Base-by-base conservation (phyloP, 2,113 vertebrate genomes). In the Eleginops maclovinus region DNA sequence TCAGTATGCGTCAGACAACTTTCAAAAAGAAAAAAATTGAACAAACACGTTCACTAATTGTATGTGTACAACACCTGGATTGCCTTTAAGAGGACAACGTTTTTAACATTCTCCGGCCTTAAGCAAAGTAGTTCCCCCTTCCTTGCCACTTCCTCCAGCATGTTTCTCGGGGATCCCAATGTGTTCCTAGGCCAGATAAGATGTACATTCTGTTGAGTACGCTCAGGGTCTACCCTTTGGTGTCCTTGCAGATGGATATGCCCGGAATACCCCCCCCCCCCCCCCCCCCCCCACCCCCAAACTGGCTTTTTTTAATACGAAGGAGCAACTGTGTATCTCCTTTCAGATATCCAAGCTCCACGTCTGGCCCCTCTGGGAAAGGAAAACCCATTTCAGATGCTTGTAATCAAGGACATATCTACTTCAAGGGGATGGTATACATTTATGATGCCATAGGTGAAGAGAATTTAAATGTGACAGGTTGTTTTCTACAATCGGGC, bases 121-220 rank as follows among this genome's bases (percentile, higher is more conserved):
- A 14, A 21, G 55, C 16, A 56, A 60, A 77, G 62, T 21, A 28
- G n/a, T n/a, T n/a, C n/a, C 22, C 40, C 51, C 19, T 36, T 11
- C 9, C 0, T 2, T 28, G 9, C 6, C 9, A 16, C 17, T 19
- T 22, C 15, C 47, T 68, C 14, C 22, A 54, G 62, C 36, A 14
- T 36, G 43, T 69, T 78, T 63, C 65, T 51, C 17, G 5, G n/a
- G 36, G 43, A 64, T 63, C 22, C 14, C 2, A 26, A 40, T 2
- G 9, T 31, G 44, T 49, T 75, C 15, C 2, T 40, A 6, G n/a
- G 49, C 31, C 17, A 26, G 58, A 61, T 60, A 22, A 61, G 41
- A 74, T 60, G 14, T 31, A 49, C 21, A 73, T n/a, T 55, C 17
- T 6, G 12, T 59, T 47, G 46, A 49, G 71, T 64, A 56, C 49